These are phyloP conservation scores for Aphelinus certus DNA, from an alignment of 1,140 invertebrate species.

Conservation along the genomic window DNA sequence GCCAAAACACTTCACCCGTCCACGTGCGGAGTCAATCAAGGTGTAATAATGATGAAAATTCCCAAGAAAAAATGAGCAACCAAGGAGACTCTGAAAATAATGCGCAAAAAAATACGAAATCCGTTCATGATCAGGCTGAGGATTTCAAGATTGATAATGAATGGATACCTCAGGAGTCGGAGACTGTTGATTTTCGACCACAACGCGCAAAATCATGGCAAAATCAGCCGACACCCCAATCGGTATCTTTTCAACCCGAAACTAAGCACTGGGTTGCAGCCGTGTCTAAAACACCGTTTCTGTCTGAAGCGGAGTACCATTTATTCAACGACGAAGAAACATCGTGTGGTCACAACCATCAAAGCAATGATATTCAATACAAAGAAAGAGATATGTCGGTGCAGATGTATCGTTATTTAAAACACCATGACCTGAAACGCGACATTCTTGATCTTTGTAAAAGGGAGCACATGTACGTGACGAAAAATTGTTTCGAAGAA, in stretches of 20 bases:
- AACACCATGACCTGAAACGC: constrained; percentile 52
- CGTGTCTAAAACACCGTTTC: neutral
- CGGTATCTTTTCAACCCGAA: neutral
- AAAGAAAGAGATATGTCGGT: constrained; percentile 44
- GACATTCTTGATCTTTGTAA: constrained; percentile 54
- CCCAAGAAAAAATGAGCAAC: too few relatives aligned
- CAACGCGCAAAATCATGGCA: too few relatives aligned
- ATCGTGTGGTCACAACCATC: neutral
- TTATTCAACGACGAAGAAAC: neutral
- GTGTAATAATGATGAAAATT: too few relatives aligned
- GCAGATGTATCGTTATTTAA: constrained; percentile 56
- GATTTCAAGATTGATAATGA: too few relatives aligned
- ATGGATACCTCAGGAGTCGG: too few relatives aligned
- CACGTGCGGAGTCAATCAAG: too few relatives aligned
- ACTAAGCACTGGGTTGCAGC: neutral
- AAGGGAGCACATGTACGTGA: constrained; percentile 51
- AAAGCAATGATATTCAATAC: constrained; percentile 3
- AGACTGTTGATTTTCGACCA: too few relatives aligned
- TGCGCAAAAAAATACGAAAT: too few relatives aligned
- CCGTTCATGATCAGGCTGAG: too few relatives aligned
- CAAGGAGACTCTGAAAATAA: too few relatives aligned
- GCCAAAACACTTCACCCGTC: neutral
- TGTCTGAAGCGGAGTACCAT: neutral
- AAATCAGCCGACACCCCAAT: too few relatives aligned
- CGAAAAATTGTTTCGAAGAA: constrained; percentile 54